These are phyloP conservation scores for Monopis laevigella DNA, from an alignment of 2,888 invertebrate species.

Conservation along the genomic window DNA sequence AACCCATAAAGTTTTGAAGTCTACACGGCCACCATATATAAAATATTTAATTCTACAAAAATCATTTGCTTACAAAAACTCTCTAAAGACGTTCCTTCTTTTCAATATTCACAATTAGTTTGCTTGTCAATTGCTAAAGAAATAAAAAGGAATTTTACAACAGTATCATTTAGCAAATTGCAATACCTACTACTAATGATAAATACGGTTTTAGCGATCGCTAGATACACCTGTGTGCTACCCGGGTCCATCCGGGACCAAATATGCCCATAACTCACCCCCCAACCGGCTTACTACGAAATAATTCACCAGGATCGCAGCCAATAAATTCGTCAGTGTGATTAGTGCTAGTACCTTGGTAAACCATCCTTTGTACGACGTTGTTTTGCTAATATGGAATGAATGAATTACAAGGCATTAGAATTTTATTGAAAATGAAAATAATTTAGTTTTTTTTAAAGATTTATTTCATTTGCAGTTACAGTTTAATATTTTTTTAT, in stretches of 20 bases:
- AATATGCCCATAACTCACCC: conserved; percentile 29
- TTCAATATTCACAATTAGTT: too few relatives aligned
- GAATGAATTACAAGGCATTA: conserved; percentile 21
- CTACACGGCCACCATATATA: too few relatives aligned
- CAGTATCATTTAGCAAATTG: conserved; percentile 1
- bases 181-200: conserved; percentile 4
- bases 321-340: conserved; percentile 61
- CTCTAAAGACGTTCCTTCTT: too few relatives aligned
- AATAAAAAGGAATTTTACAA: neutral
- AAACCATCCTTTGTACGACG: neutral
- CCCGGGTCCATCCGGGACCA: conserved; percentile 36
- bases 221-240: conserved; percentile 14
- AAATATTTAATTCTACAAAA: too few relatives aligned
- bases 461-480: too few relatives aligned
- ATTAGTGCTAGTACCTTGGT: conserved; percentile 29
- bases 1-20: too few relatives aligned
- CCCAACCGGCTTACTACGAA: conserved; percentile 1
- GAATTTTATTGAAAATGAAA: too few relatives aligned
- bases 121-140: too few relatives aligned
- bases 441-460: too few relatives aligned
- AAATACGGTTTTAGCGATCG: conserved; percentile 13
- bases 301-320: conserved; percentile 46
- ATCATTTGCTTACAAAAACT: too few relatives aligned
- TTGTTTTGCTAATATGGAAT: conserved; percentile 22
- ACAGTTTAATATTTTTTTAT: too few relatives aligned